These are phyloP conservation scores for Simalia tracyae DNA, from an alignment of 2,797 vertebrate genomes.

Conservation along the genomic window DNA sequence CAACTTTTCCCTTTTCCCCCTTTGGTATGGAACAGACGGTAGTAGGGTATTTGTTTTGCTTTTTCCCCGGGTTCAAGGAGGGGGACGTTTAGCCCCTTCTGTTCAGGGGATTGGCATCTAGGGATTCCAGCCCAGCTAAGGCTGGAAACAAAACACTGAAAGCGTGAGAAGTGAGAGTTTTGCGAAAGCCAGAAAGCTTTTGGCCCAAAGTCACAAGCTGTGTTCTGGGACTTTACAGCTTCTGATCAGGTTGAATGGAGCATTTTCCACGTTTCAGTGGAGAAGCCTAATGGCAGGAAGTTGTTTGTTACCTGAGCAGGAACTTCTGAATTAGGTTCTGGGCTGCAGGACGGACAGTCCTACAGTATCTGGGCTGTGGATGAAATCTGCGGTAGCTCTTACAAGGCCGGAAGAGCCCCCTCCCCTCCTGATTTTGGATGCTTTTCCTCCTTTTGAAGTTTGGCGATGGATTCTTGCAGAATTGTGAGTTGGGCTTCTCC, in stretches of 20 bases:
- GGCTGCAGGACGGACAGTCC: neutral
- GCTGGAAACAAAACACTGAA: neutral
- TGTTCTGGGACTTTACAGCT: neutral
- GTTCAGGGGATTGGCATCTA: no score
- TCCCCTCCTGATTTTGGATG: neutral
- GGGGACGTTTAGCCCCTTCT: fast-evolving
- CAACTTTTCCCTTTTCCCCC: fast-evolving
- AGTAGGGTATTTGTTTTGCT: fast-evolving
- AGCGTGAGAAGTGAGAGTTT: no score
- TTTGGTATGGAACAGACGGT: neutral
- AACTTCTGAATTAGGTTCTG: neutral
- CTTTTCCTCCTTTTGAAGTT: no score
- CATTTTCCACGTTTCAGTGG: no score
- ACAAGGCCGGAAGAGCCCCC: neutral
- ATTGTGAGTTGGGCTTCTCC: no score
- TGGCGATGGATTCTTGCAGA: no score
- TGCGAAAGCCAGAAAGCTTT: neutral
- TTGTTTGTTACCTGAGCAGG: no score
- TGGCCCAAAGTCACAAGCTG: neutral
- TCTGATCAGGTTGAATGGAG: neutral
- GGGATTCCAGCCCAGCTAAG: no score
- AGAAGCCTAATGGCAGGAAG: neutral
- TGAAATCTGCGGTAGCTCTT: neutral
- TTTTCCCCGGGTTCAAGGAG: no score
- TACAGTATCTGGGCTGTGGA: neutral